A percentile compares a stretch with the other conserved stretches of the same genome.
phyloP scores from a whole-genome alignment of 2,113 vertebrate genomes.

The Rana temporaria region DNA sequence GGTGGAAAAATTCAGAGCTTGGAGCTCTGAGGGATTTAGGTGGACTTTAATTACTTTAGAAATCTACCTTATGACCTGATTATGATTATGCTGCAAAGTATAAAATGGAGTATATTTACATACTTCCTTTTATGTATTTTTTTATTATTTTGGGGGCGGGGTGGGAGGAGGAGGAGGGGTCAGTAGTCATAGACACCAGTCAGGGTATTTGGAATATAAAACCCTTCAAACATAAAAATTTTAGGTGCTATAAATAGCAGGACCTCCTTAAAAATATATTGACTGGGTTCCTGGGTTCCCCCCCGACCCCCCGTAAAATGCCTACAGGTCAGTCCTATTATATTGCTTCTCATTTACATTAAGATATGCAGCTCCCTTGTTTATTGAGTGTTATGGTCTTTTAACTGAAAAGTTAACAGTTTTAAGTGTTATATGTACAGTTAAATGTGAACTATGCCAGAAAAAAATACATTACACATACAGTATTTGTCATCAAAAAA shows the following conservation, averaged over 20 bases:
- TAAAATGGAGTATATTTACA: slow-evolving; percentile 44
- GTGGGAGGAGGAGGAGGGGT: background rate
- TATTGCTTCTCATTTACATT: background rate
- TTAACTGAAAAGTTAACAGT: background rate
- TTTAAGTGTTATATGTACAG: background rate
- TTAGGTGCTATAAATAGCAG: background rate
- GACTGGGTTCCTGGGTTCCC: background rate
- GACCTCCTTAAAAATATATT: background rate
- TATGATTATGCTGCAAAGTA: slow-evolving; percentile 41
- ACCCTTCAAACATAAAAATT: background rate
- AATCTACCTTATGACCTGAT: slow-evolving; percentile 41
- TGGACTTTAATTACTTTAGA: slow-evolving; percentile 36
- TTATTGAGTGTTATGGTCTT: background rate
- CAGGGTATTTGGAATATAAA: background rate
- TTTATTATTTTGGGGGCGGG: background rate
- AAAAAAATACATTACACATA: background rate
- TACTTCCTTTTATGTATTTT: slow-evolving; percentile 31
- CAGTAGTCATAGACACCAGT: background rate
- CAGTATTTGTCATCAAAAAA: background rate
- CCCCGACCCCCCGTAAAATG: background rate
- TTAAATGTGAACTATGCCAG: background rate
- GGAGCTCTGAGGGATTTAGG: slow-evolving; percentile 27
- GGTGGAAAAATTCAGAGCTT: slow-evolving; percentile 25
- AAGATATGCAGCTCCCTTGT: background rate
- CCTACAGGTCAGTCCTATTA: background rate